These are phyloP conservation scores for Cricetomys ansorgei DNA, from an alignment of 2,113 vertebrate genomes.

Conservation along the genomic window DNA sequence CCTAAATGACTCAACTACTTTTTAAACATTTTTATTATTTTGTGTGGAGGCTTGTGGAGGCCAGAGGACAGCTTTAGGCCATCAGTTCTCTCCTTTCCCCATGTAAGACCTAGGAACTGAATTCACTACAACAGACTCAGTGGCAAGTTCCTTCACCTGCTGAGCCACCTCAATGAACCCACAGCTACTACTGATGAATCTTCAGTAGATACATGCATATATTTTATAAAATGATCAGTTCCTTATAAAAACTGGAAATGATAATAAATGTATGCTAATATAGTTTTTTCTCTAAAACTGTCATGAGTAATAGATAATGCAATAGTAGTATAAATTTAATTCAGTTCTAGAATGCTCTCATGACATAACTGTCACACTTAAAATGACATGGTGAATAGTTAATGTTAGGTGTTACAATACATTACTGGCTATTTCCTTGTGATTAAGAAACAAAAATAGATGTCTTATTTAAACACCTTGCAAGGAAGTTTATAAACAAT, in stretches of 20 bases:
- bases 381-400: slow-evolving; percentile 63
- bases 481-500: background rate
- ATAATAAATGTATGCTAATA: slow-evolving; percentile 32
- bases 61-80: background rate
- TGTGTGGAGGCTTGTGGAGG: background rate
- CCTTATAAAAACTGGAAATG: background rate
- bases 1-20: background rate
- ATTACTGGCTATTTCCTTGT: slow-evolving; percentile 58
- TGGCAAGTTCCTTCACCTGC: background rate
- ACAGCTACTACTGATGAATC: background rate
- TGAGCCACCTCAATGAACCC: background rate
- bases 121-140: background rate
- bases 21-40: background rate
- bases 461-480: background rate
- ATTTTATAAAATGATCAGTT: slow-evolving; percentile 4
- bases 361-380: slow-evolving; percentile 67
- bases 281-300: background rate
- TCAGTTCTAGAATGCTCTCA: slow-evolving; percentile 73
- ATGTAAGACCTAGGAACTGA: background rate
- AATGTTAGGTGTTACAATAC: slow-evolving; percentile 41
- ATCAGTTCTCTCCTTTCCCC: too few species aligned
- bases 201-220: background rate
- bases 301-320: background rate
- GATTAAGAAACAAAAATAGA: slow-evolving; percentile 73
- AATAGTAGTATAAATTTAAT: slow-evolving; percentile 58